Evolutionary conservation across 2,113 vertebrate species (phyloP).

Genomic region (Sylvilagus bachmani): DNA sequence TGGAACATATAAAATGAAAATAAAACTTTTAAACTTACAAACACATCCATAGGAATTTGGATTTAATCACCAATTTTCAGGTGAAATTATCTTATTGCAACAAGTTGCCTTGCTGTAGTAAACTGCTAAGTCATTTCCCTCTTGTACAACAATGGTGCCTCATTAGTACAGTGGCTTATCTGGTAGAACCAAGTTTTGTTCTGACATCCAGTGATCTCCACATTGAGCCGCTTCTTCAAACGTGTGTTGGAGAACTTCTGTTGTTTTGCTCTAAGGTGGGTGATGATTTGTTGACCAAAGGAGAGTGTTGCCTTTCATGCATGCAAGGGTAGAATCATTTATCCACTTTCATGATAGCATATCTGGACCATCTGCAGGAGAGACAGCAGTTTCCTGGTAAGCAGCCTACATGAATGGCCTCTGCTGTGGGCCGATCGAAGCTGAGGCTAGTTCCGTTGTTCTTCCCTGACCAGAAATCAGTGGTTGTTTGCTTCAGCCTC

Average conservation of each 20-base stretch:
- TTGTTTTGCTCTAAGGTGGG: neutral
- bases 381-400: neutral
- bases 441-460: neutral
- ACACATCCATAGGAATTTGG: neutral
- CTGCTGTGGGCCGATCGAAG: neutral
- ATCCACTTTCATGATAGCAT: neutral
- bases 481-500: neutral
- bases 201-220: neutral
- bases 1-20: constrained; percentile 1
- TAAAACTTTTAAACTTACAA: constrained; percentile 7
- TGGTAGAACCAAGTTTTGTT: constrained; percentile 10
- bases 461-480: neutral
- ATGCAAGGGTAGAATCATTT: neutral
- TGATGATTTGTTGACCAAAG: neutral
- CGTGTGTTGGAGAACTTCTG: neutral
- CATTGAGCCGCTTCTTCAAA: neutral
- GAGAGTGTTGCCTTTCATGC: neutral
- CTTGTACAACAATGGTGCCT: neutral
- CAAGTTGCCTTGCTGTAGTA: neutral
- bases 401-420: neutral
- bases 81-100: constrained; percentile 29
- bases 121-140: neutral
- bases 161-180: neutral
- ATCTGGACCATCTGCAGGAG: neutral
- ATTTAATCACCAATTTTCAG: neutral